phyloP scores from a whole-genome alignment of 2,888 invertebrate genomes.

The Ectemnius lituratus region DNA sequence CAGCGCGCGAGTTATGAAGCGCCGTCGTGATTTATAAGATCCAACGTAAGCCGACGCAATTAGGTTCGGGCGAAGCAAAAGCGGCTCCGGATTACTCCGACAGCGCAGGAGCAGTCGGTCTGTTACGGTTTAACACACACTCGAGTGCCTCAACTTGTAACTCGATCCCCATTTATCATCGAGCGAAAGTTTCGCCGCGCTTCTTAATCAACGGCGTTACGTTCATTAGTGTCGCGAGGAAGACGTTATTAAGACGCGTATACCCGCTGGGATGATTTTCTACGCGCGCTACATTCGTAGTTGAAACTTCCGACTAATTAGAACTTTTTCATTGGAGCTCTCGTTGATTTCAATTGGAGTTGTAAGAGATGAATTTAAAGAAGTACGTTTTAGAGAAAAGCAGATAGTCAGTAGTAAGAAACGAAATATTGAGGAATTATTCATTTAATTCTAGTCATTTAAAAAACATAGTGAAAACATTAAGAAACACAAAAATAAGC shows the following conservation, averaged over 20 bases:
- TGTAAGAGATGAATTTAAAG: too few species aligned
- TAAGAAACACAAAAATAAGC: too few species aligned
- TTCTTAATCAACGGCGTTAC: conserved; percentile 20
- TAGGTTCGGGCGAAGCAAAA: background rate
- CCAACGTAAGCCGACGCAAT: conserved; percentile 6
- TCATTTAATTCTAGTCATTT: too few species aligned
- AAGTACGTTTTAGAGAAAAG: too few species aligned
- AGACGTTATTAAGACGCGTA: conserved; percentile 13
- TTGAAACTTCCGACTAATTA: background rate
- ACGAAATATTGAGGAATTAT: too few species aligned
- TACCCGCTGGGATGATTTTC: background rate
- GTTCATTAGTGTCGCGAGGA: conserved; percentile 18
- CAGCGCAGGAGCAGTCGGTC: too few species aligned
- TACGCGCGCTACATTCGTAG: background rate
- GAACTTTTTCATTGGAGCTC: background rate
- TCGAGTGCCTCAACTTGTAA: conserved; percentile 16
- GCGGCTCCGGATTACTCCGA: too few species aligned
- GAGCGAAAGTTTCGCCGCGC: conserved; percentile 11
- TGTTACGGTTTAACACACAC: conserved; percentile 5
- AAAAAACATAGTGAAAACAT: too few species aligned
- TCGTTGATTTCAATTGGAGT: too few species aligned
- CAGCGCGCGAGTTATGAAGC: conserved; percentile 19
- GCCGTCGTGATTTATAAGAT: conserved; percentile 8
- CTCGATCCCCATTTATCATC: conserved; percentile 27
- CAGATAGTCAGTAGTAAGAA: too few species aligned